A percentile compares a stretch with the other conserved stretches of the same genome.
Evolutionary conservation across 2,113 vertebrate species (phyloP).

Genomic region (Glaucidium brasilianum): DNA sequence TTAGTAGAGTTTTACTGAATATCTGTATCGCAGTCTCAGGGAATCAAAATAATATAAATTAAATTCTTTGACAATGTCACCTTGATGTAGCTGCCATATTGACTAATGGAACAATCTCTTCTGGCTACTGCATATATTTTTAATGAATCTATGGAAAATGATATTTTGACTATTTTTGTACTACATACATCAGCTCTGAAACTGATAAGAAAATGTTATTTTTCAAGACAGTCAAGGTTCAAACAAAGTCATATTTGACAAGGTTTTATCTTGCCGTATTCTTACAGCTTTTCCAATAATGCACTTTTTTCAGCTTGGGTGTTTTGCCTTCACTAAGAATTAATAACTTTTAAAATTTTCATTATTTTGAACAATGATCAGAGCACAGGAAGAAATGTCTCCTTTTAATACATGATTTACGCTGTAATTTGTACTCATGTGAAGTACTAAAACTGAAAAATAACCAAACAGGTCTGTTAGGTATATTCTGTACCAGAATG

Average conservation of each 20-base stretch:
- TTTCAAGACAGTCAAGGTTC: not conserved
- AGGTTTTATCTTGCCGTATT: not conserved
- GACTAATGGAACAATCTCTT: not conserved
- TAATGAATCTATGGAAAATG: not conserved
- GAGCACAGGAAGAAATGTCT: not conserved
- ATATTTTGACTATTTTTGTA: not conserved
- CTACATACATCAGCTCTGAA: not conserved
- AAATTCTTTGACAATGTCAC: not conserved
- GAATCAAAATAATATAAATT: not conserved
- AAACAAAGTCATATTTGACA: not conserved
- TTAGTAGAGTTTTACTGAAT: not conserved
- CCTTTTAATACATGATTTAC: not conserved
- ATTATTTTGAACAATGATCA: not conserved
- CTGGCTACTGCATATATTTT: not conserved
- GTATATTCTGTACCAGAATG: not conserved
- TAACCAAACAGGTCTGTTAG: not conserved
- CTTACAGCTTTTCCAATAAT: not conserved
- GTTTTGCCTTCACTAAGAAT: not conserved
- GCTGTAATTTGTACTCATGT: not conserved
- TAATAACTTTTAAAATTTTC: not conserved
- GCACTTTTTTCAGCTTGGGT: not conserved
- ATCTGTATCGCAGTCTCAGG: not conserved
- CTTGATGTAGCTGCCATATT: not conserved
- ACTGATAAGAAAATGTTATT: not conserved
- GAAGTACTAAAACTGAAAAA: not conserved